phyloP scores from a whole-genome alignment of 2,113 vertebrate genomes.

The Cyanistes caeruleus region DNA sequence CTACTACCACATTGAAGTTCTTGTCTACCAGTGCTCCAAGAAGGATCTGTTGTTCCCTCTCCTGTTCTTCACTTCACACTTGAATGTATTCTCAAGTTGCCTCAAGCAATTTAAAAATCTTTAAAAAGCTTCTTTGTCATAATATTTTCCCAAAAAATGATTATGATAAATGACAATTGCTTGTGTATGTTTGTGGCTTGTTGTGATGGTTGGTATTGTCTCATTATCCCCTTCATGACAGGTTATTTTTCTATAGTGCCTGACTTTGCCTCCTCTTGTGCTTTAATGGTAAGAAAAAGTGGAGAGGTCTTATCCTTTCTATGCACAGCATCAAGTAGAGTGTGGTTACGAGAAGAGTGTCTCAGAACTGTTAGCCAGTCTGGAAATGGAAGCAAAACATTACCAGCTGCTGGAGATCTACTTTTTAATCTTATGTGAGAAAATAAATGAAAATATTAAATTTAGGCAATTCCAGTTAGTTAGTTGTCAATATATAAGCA shows the following conservation, averaged over 20 bases:
- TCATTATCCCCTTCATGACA: neutral
- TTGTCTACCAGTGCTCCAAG: neutral
- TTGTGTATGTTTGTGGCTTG: neutral
- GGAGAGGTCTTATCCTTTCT: neutral
- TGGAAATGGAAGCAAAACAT: neutral
- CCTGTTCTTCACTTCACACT: neutral
- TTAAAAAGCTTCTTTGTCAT: neutral
- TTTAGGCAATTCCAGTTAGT: neutral
- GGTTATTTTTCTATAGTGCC: neutral
- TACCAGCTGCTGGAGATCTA: neutral
- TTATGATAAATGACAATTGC: neutral
- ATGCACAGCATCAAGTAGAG: neutral
- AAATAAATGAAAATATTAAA: neutral
- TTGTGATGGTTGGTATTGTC: neutral
- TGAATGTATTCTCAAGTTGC: neutral
- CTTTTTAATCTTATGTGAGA: neutral
- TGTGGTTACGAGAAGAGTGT: rapidly evolving
- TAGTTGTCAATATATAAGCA: neutral
- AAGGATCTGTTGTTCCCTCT: neutral
- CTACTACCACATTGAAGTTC: neutral
- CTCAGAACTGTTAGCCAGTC: neutral
- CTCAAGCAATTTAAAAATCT: neutral
- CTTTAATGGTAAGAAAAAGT: neutral
- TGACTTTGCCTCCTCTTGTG: neutral
- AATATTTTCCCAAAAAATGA: neutral